Evolutionary conservation across 2,888 invertebrate genomes (phyloP), one percentile per base, ranked within the genome.

Genomic region (Mimumesa dahlbomi): DNA sequence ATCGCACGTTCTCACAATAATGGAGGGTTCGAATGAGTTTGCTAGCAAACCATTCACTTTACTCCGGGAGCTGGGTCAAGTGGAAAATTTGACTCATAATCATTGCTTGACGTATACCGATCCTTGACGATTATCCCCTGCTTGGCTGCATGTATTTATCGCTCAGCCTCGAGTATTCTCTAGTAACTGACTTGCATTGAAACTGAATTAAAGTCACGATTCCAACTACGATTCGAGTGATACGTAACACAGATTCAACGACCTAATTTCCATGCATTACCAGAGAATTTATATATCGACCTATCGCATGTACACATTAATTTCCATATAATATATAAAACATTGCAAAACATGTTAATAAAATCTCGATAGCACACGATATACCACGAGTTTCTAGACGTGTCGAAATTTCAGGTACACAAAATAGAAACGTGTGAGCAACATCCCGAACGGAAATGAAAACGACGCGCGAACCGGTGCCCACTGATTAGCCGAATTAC

Each of bases 1-100:
- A 79, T 69, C 68, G 49, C 13, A 9, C 14, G 66, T 64, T 63
- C 64, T 66, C 62, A 59, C 14, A 40, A 53, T 79, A 79, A 81
- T 75, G 65, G 58, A 80, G 77, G 57, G 52, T 57, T 63, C 62
- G 59, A 71, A 69, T 58, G 70, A 79, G 75, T 81, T 79, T 77
- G 71, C 75, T 65, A 53, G 67, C 70, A 48, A 62, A 68, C 73
- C 70, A 64, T 62, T 70, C 75, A 70, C 69, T 65, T 58, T 61
- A 58, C 58, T 62, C 53, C 52, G 49, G 54, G 57, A 59, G 78
- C 36, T 72, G 62, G 83, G 75, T 83, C 83, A 75, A 84, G 84
- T 77, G 71, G 84, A 57, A 69, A 46, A 64, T 79, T 67, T 49
- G 59, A 69, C 63, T 67, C 50, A 43, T 53, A 63, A 77, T 68